Base-by-base conservation (phyloP, 30 jellyfish, hydroid and myxozoan genomes). In the Hydractinia symbiolongicarpus region DNA sequence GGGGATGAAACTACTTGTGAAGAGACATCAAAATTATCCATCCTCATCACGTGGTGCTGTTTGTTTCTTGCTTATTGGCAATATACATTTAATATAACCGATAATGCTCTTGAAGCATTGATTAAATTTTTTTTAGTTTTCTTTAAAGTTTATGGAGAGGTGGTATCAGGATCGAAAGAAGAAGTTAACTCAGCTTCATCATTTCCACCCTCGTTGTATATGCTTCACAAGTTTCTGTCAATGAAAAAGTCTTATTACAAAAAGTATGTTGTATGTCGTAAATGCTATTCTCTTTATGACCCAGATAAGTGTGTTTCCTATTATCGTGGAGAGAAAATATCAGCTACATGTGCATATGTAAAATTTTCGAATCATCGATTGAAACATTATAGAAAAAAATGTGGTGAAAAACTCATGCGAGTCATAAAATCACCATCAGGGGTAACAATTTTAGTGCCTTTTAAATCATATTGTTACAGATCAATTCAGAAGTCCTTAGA, bases 401-500 rank as follows among this genome's bases (percentile, higher is more conserved):
- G 69, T 58, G 69, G 69, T 16, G 17, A 58, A 16, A 16, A 11
- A 58, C 69, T 58, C 19, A 58, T 58, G 69, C 15, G 19, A 58
- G 19, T 16, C 15, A 11, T 58, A 4, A 55, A 21, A 52, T 21
- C 83, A 17, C 83, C 83, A 8, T 20, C 50, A 7, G 83, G 83
- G 44, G 40, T 44, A 51, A 54, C n/a, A 11, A 5, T 54, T 13
- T 74, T 49, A 13, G 73, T 54, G 51, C 83, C 83, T 13, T 75
- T 5, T 52, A 75, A 75, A 75, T 7, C 54, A 7, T 75, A 75
- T 55, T 75, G 83, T 50, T 51, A 75, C 52, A 49, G 21, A 21
- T n/a, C 83, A 20, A 20, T 75, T n/a, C 11, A 54, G 52, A 58
- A 75, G 17, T 20, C 67, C 9, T 13, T 75, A 5, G 83, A 75